These are phyloP conservation scores for Siniperca obscura DNA, from an alignment of 2,797 vertebrate genomes.

Conservation along the genomic window DNA sequence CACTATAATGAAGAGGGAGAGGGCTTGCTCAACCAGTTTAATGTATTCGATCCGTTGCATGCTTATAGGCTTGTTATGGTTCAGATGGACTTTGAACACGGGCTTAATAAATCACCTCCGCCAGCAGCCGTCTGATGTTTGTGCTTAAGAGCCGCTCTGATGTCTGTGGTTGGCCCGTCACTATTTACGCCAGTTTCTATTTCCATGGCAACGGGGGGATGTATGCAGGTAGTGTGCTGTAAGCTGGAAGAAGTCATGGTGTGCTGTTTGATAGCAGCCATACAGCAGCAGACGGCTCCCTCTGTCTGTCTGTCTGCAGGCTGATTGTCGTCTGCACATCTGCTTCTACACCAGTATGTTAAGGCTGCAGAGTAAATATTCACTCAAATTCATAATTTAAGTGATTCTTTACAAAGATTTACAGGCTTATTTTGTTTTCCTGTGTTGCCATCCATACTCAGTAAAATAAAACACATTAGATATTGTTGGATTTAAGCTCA, in stretches of 20 bases:
- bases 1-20: conserved; percentile 73
- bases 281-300: conserved; percentile 63
- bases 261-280: conserved; percentile 79
- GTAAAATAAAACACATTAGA: background rate
- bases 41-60: conserved; percentile 80
- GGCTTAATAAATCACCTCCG: conserved; percentile 83
- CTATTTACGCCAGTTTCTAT: conserved; percentile 76
- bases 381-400: conserved; percentile 30
- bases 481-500: background rate
- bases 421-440: conserved; percentile 24
- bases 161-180: conserved; percentile 76
- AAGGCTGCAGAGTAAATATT: conserved; percentile 38
- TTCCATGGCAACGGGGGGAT: conserved; percentile 83
- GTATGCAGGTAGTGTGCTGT: conserved; percentile 82
- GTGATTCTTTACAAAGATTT: conserved; percentile 30
- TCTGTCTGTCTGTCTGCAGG: conserved; percentile 45
- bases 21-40: conserved; percentile 68
- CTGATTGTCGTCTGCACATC: conserved; percentile 18
- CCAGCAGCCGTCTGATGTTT: conserved; percentile 79
- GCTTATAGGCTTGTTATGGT: conserved; percentile 80
- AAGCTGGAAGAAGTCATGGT: conserved; percentile 78
- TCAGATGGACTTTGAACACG: conserved; percentile 80
- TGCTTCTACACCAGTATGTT: conserved; percentile 38
- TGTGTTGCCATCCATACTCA: background rate
- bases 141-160: conserved; percentile 79